These are phyloP conservation scores for Antennarius maculatus DNA, from an alignment of 2,797 vertebrate species.

Conservation along the genomic window DNA sequence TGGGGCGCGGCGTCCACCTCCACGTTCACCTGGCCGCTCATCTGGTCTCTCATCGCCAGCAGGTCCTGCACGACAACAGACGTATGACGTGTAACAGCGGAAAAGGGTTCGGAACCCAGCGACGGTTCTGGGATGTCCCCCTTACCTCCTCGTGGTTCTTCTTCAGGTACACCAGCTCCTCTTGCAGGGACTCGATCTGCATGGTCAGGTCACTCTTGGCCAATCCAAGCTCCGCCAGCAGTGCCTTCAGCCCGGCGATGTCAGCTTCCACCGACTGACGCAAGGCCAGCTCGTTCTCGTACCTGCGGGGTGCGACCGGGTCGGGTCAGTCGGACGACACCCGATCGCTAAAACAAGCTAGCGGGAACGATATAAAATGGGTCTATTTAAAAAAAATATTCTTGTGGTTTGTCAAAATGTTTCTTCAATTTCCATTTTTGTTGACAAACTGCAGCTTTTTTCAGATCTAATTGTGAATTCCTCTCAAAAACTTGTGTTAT, in stretches of 20 bases:
- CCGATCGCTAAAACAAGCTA: too few species aligned
- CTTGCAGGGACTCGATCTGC: conserved; percentile 70
- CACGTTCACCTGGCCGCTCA: conserved; percentile 85
- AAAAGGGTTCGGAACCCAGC: too few species aligned
- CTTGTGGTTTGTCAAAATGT: too few species aligned
- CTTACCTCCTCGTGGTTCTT: conserved; percentile 77
- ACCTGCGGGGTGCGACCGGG: conserved; percentile 52
- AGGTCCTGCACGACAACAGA: conserved; percentile 75
- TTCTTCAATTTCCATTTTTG: too few species aligned
- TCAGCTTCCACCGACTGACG: conserved; percentile 76
- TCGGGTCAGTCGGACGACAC: not conserved
- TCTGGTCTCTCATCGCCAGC: conserved; percentile 68
- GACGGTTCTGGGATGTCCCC: not conserved
- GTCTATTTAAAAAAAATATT: too few species aligned
- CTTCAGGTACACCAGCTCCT: conserved; percentile 72
- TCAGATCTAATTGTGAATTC: too few species aligned
- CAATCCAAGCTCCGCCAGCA: conserved; percentile 64
- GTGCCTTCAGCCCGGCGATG: conserved; percentile 70
- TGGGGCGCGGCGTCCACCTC: conserved; percentile 85
- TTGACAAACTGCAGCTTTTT: too few species aligned
- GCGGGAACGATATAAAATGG: too few species aligned
- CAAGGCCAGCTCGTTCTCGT: conserved; percentile 75
- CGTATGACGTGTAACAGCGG: too few species aligned
- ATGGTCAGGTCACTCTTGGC: conserved; percentile 69
- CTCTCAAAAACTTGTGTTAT: too few species aligned